Percentiles rank a stretch among this genome's conserved stretches.
Conservation (phyloP, 2,113 vertebrate species). For the Scomber japonicus region DNA sequence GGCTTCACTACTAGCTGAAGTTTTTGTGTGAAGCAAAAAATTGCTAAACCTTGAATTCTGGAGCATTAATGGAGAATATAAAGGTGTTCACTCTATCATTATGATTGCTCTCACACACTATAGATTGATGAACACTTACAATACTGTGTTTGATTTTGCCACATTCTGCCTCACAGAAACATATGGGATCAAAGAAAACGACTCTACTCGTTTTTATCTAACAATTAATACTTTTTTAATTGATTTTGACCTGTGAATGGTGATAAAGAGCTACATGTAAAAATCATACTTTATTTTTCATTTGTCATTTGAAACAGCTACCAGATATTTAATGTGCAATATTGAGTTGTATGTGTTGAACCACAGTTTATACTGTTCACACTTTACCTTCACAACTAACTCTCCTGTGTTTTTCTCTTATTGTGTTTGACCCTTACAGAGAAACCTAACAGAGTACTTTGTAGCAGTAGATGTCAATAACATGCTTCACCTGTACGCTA, state of each 20-base stretch:
- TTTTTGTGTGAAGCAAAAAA: no score
- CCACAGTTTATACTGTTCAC: neutral
- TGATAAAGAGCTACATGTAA: neutral
- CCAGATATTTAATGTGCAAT: neutral
- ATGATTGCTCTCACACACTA: no score
- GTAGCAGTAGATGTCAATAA: slow-evolving; percentile 99
- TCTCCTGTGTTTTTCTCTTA: slow-evolving; percentile 43
- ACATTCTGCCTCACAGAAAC: no score
- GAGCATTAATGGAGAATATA: no score
- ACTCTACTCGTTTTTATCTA: no score
- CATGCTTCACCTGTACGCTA: slow-evolving; percentile 98
- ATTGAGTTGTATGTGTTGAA: neutral
- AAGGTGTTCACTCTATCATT: no score
- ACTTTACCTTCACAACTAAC: slow-evolving; percentile 37
- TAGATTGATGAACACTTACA: no score
- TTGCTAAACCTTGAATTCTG: no score
- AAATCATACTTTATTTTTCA: neutral
- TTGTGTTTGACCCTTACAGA: slow-evolving; percentile 86
- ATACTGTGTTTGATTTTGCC: no score
- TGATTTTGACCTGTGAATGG: neutral
- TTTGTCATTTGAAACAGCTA: neutral
- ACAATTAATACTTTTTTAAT: no score
- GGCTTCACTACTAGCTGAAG: no score
- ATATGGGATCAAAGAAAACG: no score
- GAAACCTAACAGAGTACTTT: slow-evolving; percentile 98